Conservation (phyloP, 1,140 invertebrate species). For the Macrotrachela quadricornifera region DNA sequence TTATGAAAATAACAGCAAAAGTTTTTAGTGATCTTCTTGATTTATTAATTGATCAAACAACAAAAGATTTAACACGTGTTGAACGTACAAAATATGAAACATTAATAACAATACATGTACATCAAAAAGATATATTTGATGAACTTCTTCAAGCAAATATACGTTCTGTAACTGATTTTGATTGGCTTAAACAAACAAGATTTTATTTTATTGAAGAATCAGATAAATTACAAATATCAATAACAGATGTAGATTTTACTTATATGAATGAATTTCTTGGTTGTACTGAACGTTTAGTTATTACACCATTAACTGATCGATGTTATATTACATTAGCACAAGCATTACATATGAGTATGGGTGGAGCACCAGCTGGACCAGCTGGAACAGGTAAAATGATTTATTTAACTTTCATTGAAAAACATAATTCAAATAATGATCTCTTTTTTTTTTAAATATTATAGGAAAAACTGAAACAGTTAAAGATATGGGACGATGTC, state of each 20-base stretch:
- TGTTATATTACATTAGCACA: constrained; percentile 91
- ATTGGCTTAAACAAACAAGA: constrained; percentile 82
- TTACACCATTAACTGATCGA: constrained; percentile 80
- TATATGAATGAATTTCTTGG: constrained; percentile 94
- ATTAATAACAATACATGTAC: constrained; percentile 83
- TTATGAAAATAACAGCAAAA: constrained; percentile 85
- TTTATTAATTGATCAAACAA: constrained; percentile 81
- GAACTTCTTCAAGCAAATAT: constrained; percentile 34
- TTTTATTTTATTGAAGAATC: constrained; percentile 88
- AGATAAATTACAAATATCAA: constrained; percentile 69
- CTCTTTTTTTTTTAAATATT: too few species aligned
- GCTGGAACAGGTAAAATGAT: constrained; percentile 38
- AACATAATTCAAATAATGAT: too few species aligned
- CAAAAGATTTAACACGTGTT: constrained; percentile 63
- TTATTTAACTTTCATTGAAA: too few species aligned
- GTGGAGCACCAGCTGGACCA: constrained; percentile 18
- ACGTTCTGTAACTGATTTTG: constrained; percentile 63
- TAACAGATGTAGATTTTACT: constrained; percentile 77
- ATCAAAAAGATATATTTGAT: constrained; percentile 88
- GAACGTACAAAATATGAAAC: constrained; percentile 87
- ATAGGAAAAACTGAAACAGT: constrained; percentile 67
- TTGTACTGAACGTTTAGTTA: constrained; percentile 77
- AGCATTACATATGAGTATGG: constrained; percentile 83
- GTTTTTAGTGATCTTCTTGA: constrained; percentile 75
- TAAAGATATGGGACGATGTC: constrained; percentile 89